phyloP scores from a whole-genome alignment of 1,140 invertebrate genomes.

The Homarus americanus region DNA sequence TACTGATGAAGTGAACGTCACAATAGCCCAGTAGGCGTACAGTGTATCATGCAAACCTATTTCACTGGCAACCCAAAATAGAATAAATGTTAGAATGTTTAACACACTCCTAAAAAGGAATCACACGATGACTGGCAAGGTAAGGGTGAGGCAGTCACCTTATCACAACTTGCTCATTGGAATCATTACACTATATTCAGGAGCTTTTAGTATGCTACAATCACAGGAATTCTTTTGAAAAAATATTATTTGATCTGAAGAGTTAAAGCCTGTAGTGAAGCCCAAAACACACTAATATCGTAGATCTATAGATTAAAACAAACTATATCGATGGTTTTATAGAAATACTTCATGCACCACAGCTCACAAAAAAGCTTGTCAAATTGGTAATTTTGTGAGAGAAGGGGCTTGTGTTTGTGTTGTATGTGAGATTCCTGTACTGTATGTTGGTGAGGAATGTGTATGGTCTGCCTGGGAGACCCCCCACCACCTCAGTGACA shows the following conservation, averaged over 20 bases:
- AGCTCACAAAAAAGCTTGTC: slow-evolving; percentile 31
- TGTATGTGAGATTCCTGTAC: slow-evolving; percentile 38
- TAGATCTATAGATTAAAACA: background rate
- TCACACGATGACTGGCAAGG: slow-evolving; percentile 41
- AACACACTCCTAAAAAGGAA: slow-evolving; percentile 9
- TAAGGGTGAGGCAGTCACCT: slow-evolving; percentile 51
- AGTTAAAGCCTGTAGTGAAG: slow-evolving; percentile 53
- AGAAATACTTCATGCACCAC: background rate
- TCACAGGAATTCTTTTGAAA: slow-evolving; percentile 1
- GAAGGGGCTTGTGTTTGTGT: slow-evolving; percentile 38
- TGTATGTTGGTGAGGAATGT: slow-evolving; percentile 48
- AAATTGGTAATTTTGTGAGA: slow-evolving; percentile 42
- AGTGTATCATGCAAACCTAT: slow-evolving; percentile 1
- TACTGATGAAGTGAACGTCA: slow-evolving; percentile 18
- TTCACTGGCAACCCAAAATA: slow-evolving; percentile 61
- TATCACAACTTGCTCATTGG: slow-evolving; percentile 33
- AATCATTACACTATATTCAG: slow-evolving; percentile 24
- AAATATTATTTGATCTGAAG: background rate
- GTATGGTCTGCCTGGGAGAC: slow-evolving; percentile 52
- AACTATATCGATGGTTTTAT: background rate
- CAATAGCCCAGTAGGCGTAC: background rate
- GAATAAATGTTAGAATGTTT: slow-evolving; percentile 13
- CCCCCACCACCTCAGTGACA: slow-evolving; percentile 53
- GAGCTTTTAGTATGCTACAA: slow-evolving; percentile 29
- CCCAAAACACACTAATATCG: slow-evolving; percentile 26